Evolutionary conservation across 2,113 vertebrate genomes (phyloP).

Genomic region (Notarius lentiginosus): DNA sequence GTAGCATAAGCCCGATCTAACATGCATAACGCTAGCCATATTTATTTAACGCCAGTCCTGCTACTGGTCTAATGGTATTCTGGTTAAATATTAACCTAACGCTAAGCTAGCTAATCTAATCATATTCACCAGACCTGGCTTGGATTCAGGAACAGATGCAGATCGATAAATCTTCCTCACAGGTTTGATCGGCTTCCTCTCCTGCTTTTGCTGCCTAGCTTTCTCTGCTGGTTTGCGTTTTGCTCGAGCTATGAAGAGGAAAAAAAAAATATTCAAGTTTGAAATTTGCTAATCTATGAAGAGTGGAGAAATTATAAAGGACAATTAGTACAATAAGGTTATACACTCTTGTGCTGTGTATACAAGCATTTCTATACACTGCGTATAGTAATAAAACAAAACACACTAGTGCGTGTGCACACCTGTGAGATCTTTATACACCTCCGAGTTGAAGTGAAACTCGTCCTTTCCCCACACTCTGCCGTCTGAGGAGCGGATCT

Average conservation of each 20-base stretch:
- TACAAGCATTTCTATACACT: background rate
- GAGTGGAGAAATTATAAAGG: background rate
- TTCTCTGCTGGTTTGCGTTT: constrained; percentile 69
- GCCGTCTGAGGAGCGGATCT: constrained; percentile 81
- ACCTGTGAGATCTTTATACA: constrained; percentile 83
- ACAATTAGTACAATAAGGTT: background rate
- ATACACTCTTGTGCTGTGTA: background rate
- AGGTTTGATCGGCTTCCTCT: constrained; percentile 79
- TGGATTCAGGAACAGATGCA: constrained; percentile 72
- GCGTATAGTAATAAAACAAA: background rate
- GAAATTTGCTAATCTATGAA: background rate
- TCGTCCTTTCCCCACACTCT: constrained; percentile 83
- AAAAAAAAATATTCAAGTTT: background rate
- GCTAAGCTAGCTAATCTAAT: background rate
- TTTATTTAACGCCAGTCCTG: no score
- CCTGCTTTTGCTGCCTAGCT: constrained; percentile 62
- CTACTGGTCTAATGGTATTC: background rate
- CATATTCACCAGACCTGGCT: constrained; percentile 65
- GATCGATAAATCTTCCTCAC: constrained; percentile 86
- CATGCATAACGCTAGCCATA: no score
- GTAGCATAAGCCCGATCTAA: no score
- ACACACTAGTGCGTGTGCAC: constrained; percentile 30
- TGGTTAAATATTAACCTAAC: background rate
- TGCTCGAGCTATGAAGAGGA: constrained; percentile 51
- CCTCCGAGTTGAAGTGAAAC: constrained; percentile 77